phyloP scores from a whole-genome alignment of 1,140 invertebrate species.

The Helicoverpa armigera region DNA sequence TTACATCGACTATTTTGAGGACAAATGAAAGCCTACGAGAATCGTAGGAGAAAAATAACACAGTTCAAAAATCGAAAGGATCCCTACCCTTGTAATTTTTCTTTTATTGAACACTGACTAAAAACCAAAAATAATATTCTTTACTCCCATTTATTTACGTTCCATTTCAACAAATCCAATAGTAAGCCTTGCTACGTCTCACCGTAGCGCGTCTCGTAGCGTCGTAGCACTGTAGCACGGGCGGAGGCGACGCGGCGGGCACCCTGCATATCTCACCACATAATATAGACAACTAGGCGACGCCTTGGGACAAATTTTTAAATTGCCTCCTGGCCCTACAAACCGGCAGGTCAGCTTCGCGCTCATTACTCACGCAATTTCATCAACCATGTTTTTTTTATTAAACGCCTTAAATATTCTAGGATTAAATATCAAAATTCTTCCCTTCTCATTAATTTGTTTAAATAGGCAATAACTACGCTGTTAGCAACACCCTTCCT shows the following conservation, averaged over 20 bases:
- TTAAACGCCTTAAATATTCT: slow-evolving; percentile 3
- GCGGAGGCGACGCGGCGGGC: slow-evolving; percentile 55
- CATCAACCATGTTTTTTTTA: slow-evolving; percentile 44
- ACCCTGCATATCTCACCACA: slow-evolving; percentile 65
- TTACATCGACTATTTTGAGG: no score
- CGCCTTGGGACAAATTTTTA: slow-evolving; percentile 82
- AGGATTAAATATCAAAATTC: no score
- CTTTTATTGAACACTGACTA: no score
- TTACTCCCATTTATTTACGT: no score
- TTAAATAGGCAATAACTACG: no score
- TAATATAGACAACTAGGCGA: slow-evolving; percentile 75
- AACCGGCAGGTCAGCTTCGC: slow-evolving; percentile 46
- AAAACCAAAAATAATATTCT: no score
- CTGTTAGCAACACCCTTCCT: no score
- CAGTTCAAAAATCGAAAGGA: no score
- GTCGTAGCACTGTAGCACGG: slow-evolving; percentile 55
- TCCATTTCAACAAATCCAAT: not conserved
- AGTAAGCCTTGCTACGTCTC: not conserved
- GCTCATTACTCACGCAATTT: slow-evolving; percentile 46
- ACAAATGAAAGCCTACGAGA: no score
- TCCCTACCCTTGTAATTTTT: no score
- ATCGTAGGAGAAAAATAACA: no score
- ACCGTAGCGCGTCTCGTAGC: slow-evolving; percentile 60
- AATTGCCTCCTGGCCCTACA: slow-evolving; percentile 74
- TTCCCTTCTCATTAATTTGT: no score